A percentile compares a stretch with the other conserved stretches of the same genome.
These are phyloP conservation scores for Oikopleura albicans DNA, from an alignment of 23 tunicate genomes.

Conservation along the genomic window DNA sequence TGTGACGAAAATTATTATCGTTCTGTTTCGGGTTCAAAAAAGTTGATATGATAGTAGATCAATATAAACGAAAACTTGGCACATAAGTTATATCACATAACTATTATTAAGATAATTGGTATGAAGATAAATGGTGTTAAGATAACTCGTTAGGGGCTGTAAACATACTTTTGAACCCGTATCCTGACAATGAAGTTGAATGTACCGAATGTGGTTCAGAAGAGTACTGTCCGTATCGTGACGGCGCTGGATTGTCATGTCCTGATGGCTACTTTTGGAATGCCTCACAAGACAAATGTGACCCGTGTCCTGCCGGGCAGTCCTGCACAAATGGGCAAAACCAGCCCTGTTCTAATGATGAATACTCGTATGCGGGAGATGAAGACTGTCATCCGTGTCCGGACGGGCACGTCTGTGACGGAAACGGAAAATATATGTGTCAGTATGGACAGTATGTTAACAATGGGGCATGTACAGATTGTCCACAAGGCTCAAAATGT, in stretches of 20 bases:
- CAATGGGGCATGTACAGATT: background rate
- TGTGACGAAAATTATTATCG: background rate
- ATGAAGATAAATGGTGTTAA: too few species aligned
- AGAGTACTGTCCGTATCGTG: background rate
- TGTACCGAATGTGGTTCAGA: background rate
- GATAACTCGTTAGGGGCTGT: too few species aligned
- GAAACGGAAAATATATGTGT: background rate
- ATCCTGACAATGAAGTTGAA: too few species aligned
- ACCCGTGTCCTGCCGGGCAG: background rate
- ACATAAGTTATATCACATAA: too few species aligned
- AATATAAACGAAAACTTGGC: too few species aligned
- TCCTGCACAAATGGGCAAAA: background rate
- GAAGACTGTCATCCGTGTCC: background rate
- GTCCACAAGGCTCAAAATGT: background rate
- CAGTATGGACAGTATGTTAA: background rate
- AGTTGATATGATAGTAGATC: background rate
- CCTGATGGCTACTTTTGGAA: background rate
- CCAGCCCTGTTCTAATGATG: background rate
- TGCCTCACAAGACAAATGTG: background rate
- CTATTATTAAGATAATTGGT: too few species aligned
- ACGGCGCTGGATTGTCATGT: background rate
- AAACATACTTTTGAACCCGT: too few species aligned
- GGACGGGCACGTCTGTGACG: background rate
- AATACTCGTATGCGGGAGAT: background rate
- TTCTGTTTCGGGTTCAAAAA: too few species aligned